Conservation (phyloP, 2,113 vertebrate genomes). For the Sakesphorus luctuosus region DNA sequence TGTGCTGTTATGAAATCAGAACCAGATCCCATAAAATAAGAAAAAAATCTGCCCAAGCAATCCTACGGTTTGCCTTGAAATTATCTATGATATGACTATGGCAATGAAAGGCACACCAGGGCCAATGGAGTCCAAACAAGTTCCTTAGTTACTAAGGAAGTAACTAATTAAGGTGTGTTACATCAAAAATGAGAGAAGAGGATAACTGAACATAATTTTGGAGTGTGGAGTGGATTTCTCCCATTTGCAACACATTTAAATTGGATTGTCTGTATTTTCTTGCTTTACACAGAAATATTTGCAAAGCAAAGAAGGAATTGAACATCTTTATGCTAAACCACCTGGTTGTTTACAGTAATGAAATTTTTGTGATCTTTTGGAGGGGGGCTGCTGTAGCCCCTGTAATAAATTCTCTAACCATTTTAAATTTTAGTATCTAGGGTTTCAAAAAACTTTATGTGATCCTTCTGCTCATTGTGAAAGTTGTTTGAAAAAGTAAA, state of each 20-base stretch:
- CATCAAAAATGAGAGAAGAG: background rate
- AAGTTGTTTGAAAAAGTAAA: background rate
- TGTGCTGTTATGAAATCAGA: background rate
- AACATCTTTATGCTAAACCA: background rate
- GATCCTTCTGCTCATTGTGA: background rate
- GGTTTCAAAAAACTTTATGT: background rate
- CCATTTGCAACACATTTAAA: background rate
- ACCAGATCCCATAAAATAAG: background rate
- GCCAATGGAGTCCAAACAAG: background rate
- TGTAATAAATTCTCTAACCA: background rate
- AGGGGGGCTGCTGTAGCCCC: background rate
- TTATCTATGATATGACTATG: background rate
- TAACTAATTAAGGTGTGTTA: background rate
- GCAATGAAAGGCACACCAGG: background rate
- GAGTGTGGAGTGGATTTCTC: background rate
- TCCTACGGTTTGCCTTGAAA: background rate
- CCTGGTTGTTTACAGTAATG: background rate
- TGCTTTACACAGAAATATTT: background rate
- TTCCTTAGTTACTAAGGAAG: background rate
- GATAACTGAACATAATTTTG: background rate
- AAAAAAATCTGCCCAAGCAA: background rate
- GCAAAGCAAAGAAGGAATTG: background rate
- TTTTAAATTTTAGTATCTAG: background rate
- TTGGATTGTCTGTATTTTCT: background rate
- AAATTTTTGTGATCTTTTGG: background rate